Evolutionary conservation across 92 coral and sea anemone species (phyloP), one percentile per base, ranked within the genome.

Genomic region (Muricea muricata): DNA sequence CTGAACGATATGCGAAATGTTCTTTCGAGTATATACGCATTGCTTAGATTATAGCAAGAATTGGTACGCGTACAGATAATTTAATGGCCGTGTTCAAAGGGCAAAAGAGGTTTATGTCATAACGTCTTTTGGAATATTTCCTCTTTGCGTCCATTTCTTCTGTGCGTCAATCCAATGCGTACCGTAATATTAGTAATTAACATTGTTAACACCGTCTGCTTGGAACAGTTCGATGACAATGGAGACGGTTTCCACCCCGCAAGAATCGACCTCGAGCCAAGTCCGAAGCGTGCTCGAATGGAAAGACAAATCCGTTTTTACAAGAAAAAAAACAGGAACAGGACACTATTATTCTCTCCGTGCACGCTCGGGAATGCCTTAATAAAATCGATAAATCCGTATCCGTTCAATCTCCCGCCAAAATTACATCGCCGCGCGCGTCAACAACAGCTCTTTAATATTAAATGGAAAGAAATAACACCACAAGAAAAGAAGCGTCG

Each of bases 321-420:
- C 21, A 58, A 58, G 21, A 58, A 58, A 58, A 58, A 58, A 58
- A 58, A 7, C 7, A 58, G 67, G 67, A 58, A 58, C 67, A 58
- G 67, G 67, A 58, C 9, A 58, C 25, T 58, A 20, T 58, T 58
- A 58, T 58, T 58, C 67, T 58, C 67, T 58, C 67, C 9, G 67
- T 58, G 67, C 30, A 20, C 21, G 67, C 67, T 58, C 67, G 21
- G n/a, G 21, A 58, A n/a, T 58, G 25, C 21, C 67, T 58, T 7
- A 58, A 9, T 18, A 58, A n/a, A 58, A 26, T 18, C 30, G 30
- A n/a, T n/a, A 18, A 6, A n/a, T n/a, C n/a, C n/a, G n/a, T n/a
- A 9, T 7, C 30, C 9, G 7, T 58, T 58, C 67, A 58, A 58
- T 18, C 30, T 58, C 67, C 67, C 67, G 21, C 30, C 67, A 58